phyloP scores from a whole-genome alignment of 2,797 vertebrate genomes.

The Xenopus petersii region DNA sequence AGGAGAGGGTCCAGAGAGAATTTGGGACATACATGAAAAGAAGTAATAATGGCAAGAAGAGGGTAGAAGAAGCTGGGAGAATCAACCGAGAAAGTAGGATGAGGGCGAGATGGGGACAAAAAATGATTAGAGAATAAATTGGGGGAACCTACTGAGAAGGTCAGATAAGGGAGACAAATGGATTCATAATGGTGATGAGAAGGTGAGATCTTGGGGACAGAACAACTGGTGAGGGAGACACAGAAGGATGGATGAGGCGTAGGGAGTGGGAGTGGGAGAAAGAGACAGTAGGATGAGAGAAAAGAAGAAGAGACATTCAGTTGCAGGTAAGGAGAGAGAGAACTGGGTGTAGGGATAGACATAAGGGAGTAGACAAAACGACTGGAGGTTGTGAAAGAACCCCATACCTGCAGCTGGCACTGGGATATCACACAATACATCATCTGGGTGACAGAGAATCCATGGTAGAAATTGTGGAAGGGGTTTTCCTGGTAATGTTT shows the following conservation, averaged over 20 bases:
- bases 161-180: not conserved
- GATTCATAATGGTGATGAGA: not conserved
- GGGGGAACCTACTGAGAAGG: too few species aligned
- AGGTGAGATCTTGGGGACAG: too few species aligned
- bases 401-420: conserved; percentile 84
- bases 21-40: not conserved
- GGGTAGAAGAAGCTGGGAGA: not conserved
- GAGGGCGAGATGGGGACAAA: not conserved
- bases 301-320: too few species aligned
- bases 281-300: too few species aligned
- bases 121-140: not conserved
- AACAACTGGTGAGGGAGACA: too few species aligned
- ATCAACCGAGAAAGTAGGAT: not conserved
- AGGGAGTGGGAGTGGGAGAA: too few species aligned
- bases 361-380: not conserved
- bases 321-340: not conserved
- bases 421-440: conserved; percentile 96
- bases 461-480: conserved; percentile 97
- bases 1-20: not conserved
- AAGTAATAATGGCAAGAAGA: not conserved
- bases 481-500: conserved; percentile 95
- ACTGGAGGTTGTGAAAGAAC: too few species aligned
- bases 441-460: conserved; percentile 97
- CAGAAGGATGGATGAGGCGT: too few species aligned
- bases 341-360: not conserved